Evolutionary conservation across 2,113 vertebrate genomes (phyloP).

Genomic region (Aegotheles bennettii): DNA sequence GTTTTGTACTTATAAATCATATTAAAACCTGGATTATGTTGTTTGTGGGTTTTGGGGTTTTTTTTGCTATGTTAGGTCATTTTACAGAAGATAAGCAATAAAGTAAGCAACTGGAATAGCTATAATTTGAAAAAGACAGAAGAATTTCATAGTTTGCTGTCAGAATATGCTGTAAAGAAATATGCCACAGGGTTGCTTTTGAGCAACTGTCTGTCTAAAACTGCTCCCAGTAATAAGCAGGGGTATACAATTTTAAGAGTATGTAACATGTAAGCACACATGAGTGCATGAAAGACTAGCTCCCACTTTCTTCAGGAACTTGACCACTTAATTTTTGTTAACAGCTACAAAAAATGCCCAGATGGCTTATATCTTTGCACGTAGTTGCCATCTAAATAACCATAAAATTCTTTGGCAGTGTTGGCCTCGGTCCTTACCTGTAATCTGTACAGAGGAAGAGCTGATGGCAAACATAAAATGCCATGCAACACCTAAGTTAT

Average conservation of each 20-base stretch:
- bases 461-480: background rate
- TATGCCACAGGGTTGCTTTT: background rate
- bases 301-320: background rate
- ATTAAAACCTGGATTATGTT: background rate
- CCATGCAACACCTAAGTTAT: background rate
- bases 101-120: background rate
- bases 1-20: background rate
- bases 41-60: too few species aligned
- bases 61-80: background rate
- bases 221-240: background rate
- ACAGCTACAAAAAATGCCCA: background rate
- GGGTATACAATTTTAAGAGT: background rate
- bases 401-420: background rate
- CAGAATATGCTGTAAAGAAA: background rate
- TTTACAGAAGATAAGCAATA: background rate
- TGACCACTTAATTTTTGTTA: background rate
- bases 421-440: accelerated
- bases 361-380: background rate
- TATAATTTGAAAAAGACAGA: background rate
- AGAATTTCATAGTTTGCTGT: background rate
- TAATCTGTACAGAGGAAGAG: background rate
- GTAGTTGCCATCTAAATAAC: background rate
- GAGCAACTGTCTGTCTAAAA: background rate
- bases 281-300: background rate
- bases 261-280: background rate